Evolutionary conservation across 2,888 invertebrate species (phyloP), one percentile per base, ranked within the genome.

Genomic region (Meteorus cinctellus): DNA sequence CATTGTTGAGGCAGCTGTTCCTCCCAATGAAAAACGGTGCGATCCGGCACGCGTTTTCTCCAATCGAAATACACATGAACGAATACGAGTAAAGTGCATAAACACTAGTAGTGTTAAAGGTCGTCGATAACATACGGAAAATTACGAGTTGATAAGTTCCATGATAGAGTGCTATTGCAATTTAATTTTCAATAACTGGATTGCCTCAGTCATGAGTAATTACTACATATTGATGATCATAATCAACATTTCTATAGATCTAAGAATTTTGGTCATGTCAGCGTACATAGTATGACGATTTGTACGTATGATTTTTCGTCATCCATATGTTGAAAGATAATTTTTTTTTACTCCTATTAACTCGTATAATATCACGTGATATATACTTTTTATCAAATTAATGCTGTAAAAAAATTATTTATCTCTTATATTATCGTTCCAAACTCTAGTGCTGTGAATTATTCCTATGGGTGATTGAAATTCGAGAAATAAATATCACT

Each of bases 131-230:
- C 73, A 65, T 63, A 45, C 78, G 81, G 81, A 82, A 80, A 81
- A 78, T 83, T 83, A 83, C 83, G 74, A 67, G 74, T 59, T 65
- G 82, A 83, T 83, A 81, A 72, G 14, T 72, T 59, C 14, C 6
- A 24, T 31, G 68, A 73, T 67, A 74, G 71, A 62, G 59, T 34
- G 41, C 14, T 19, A 24, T 55, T 12, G 8, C 6, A 45, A 31
- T 27, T n/a, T 12, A 31, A 70, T 70, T 70, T 59, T 66, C 66
- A 66, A 55, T 73, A 55, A 60, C 5, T 45, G 31, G 29, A 67
- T 66, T 41, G 51, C 2, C 16, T 29, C 16, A 14, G 8, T 62
- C n/a, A 62, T 62, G 14, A 12, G 19, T 36, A 65, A 36, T n/a
- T 41, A 41, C 5, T 41, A 41, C 5, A 55, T 55, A 55, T 55